These are phyloP conservation scores for Microcebus griseorufus DNA, from an alignment of 2,113 vertebrate genomes.

Conservation along the genomic window DNA sequence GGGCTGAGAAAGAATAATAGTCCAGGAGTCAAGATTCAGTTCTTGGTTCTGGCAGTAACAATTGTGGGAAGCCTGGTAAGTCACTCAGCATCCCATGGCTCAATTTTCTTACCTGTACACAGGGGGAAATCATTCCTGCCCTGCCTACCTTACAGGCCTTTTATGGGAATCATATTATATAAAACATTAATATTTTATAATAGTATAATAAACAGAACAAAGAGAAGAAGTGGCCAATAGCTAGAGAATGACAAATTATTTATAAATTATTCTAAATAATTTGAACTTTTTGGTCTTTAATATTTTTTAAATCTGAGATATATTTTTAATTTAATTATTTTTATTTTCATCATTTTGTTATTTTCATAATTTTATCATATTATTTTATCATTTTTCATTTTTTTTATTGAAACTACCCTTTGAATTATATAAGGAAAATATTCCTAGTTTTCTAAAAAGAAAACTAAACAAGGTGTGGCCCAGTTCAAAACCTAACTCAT, in stretches of 20 bases:
- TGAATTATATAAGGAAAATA: not conserved
- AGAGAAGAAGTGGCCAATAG: not conserved
- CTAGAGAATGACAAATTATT: not conserved
- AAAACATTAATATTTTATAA: not conserved
- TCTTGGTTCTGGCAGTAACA: conserved; percentile 26
- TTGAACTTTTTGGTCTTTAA: not conserved
- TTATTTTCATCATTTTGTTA: not conserved
- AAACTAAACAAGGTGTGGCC: not conserved
- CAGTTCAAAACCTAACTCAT: conserved; percentile 20
- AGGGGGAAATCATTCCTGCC: not conserved
- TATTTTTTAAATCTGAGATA: not conserved
- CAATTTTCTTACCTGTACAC: not conserved
- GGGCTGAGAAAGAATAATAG: conserved; percentile 33
- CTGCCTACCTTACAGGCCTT: not conserved
- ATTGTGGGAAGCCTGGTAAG: not conserved
- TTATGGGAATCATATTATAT: not conserved
- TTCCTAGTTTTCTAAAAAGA: not conserved
- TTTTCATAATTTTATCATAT: not conserved
- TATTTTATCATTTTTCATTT: not conserved
- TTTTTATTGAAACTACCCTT: not conserved
- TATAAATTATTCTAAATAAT: not conserved
- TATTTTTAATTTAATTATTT: not conserved
- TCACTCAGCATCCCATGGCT: not conserved
- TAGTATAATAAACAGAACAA: not conserved
- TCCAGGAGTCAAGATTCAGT: not conserved